Evolutionary conservation across 2,797 vertebrate genomes (phyloP), one percentile per base, ranked within the genome.

Genomic region (Valencia hispanica): DNA sequence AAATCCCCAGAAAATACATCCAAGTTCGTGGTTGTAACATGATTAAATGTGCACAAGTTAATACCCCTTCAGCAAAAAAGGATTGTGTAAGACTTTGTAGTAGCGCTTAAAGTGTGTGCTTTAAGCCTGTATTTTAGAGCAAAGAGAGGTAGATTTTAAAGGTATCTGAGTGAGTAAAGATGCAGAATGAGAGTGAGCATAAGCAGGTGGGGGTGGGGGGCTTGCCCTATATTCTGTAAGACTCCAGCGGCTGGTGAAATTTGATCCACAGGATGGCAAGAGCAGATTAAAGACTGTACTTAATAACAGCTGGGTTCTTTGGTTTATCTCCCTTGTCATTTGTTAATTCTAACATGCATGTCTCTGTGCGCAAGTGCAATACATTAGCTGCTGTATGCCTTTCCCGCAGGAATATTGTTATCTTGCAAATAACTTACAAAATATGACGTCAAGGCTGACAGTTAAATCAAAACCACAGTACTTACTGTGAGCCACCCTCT

Each of bases 221-320:
- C 4, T 79, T 88, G 81, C 45, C 84, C 82, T 86, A 87, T 57
- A 89, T 89, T 84, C 53, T 39, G 36, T 47, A 80, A 72, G 32
- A 84, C 87, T 48, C 66, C 45, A 84, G 79, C 72, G 70, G 77
- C 68, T 75, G 82, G 68, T 79, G 79, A 55, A 86, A 88, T 85
- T 65, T 72, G 68, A 79, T 79, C 72, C 66, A 71, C 57, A 0
- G 53, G 73, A 79, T 89, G 83, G 78, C 78, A 88, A 75, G 86
- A 80, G 75, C 69, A 86, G 89, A 91, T 89, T 87, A 91, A 88
- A 73, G 63, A 70, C 68, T 63, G 70, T 84, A 78, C 79, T 88
- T 84, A 88, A 90, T 72, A 59, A 68, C 78, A 86, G 63, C 77
- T 77, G 55, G 68, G 59, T 81, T 79, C 85, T 82, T 90, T 80